Base-by-base conservation (phyloP, 2,113 vertebrate species). In the Cichladusa arquata region DNA sequence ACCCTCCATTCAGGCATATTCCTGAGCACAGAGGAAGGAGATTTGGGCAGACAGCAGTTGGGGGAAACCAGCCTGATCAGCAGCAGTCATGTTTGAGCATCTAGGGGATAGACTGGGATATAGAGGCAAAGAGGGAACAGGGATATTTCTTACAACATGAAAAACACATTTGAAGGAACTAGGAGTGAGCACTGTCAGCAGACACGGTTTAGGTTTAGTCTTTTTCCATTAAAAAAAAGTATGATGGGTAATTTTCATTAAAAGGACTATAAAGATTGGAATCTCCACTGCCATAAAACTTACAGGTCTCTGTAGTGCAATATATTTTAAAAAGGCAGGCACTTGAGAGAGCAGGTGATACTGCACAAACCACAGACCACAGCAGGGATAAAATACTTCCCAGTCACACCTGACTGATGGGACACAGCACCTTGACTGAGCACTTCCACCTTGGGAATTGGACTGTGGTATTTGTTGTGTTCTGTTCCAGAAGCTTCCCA, bases 181-280 rank as follows among this genome's bases (percentile, higher is more conserved):
- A 40, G 67, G 38, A 91, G 53, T 14, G 61, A 85, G 40, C 6
- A 22, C 47, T 88, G 42, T 79, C 67, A 81, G 33, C 22, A n/a
- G 54, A 57, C 45, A 65, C n/a, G 57, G 62, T 57, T 88, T 48
- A 42, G 8, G 13, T 88, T 93, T 80, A 34, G 54, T 40, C 28
- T 90, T 90, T 70, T 87, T 80, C 70, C 24, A 26, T 82, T 81
- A 20, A 78, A 82, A 78, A 64, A 78, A 64, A 54, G 24, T 25
- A 25, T 10, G 24, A 56, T 34, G 40, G 76, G 89, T 95, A 62
- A 92, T 96, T 95, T 91, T 91, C 83, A 81, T 94, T 91, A 80
- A 78, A 95, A 92, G 79, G 50, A 50, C 91, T 81, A 44, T 88
- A 90, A 89, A 86, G 60, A 65, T 82, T 74, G 79, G 51, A 84